Conservation (phyloP, 2,888 invertebrate species). For the Zootermopsis nevadensis region DNA sequence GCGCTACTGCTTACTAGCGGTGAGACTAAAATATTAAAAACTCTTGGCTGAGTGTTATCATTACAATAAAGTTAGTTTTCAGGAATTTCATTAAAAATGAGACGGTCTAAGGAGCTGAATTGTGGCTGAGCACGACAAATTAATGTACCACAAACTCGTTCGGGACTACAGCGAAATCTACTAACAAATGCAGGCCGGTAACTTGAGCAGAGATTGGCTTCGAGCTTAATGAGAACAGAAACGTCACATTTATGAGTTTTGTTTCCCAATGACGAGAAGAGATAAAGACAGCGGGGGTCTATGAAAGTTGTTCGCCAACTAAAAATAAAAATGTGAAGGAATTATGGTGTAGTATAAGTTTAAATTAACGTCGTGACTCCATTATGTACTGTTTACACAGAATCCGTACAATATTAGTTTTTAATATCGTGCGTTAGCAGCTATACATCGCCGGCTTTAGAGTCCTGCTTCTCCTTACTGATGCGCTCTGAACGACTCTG, state of each 20-base stretch:
- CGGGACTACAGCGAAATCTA: neutral
- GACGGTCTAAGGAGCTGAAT: neutral
- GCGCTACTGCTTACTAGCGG: too few species aligned
- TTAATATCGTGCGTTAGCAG: conserved; percentile 28
- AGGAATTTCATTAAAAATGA: neutral
- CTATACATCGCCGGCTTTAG: neutral
- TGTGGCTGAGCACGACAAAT: neutral
- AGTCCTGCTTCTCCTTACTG: neutral
- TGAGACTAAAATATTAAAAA: too few species aligned
- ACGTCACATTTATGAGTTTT: neutral
- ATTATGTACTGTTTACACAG: conserved; percentile 28
- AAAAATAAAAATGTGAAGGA: neutral
- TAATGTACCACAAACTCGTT: neutral
- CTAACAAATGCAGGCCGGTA: neutral
- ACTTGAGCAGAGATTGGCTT: neutral
- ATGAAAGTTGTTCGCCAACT: neutral
- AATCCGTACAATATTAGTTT: conserved; percentile 33
- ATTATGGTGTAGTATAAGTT: conserved; percentile 6
- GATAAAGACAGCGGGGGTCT: neutral
- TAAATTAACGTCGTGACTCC: conserved; percentile 33
- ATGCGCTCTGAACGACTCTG: neutral
- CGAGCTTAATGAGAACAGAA: conserved; percentile 1
- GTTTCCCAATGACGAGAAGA: neutral
- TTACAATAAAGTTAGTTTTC: neutral
- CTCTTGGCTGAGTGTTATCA: too few species aligned